A percentile compares a stretch with the other conserved stretches of the same genome.
These are phyloP conservation scores for Rhynchotus rufescens DNA, from an alignment of 2,797 vertebrate species.

Conservation along the genomic window DNA sequence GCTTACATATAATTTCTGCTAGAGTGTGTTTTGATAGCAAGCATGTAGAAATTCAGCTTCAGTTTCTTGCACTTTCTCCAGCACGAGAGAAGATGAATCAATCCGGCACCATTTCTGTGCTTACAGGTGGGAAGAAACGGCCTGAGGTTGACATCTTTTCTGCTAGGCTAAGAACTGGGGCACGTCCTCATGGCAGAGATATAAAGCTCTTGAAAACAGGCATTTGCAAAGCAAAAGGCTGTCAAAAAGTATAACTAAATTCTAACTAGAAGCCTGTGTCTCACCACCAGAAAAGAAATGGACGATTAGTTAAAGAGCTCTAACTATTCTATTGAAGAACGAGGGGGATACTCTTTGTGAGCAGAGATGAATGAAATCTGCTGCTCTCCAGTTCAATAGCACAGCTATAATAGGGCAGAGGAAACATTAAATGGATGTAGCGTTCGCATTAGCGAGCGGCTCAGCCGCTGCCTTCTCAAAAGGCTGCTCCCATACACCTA, in stretches of 20 bases:
- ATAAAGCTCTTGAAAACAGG: neutral
- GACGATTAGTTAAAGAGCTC: slow-evolving; percentile 34
- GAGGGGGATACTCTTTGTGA: neutral
- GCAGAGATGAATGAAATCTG: neutral
- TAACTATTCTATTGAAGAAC: neutral
- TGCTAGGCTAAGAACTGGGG: neutral
- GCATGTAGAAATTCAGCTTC: neutral
- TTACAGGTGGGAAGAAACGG: neutral
- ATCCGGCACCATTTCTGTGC: neutral
- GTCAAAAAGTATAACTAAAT: neutral
- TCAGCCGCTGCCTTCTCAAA: neutral
- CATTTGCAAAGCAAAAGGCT: neutral
- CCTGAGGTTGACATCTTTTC: neutral
- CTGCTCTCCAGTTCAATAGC: neutral
- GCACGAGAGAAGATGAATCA: accelerated
- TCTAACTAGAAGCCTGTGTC: neutral
- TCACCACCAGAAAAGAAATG: slow-evolving; percentile 24
- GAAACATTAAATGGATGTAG: neutral
- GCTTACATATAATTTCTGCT: neutral
- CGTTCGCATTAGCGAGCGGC: accelerated
- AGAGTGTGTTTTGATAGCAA: neutral
- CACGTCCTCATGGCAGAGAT: neutral
- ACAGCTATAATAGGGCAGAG: neutral
- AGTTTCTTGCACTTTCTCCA: neutral
- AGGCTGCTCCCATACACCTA: neutral